Evolutionary conservation across 2,797 vertebrate genomes (phyloP).

Genomic region (Ambastaia sidthimunki): DNA sequence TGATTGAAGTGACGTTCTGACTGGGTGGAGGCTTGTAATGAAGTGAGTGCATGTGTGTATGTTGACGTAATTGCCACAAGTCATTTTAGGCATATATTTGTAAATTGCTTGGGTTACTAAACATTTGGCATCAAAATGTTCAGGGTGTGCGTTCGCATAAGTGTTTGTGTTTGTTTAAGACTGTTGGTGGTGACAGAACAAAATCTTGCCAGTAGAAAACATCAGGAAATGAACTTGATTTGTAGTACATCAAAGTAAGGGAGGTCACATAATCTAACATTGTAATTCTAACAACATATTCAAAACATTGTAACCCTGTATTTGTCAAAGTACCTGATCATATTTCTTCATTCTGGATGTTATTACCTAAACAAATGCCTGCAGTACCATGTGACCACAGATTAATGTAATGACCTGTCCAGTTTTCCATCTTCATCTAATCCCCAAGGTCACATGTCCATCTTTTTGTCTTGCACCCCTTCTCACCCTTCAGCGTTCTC

Average conservation of each 20-base stretch:
- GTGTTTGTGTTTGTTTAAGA: neutral
- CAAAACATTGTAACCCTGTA: neutral
- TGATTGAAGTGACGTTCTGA: slow-evolving; percentile 80
- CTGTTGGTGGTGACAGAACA: slow-evolving; percentile 5
- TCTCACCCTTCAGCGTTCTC: slow-evolving; percentile 90
- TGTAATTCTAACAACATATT: neutral
- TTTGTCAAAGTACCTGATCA: slow-evolving; percentile 28
- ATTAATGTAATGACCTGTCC: slow-evolving; percentile 84
- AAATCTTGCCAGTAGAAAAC: slow-evolving; percentile 52
- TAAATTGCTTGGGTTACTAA: slow-evolving; percentile 3
- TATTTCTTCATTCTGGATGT: slow-evolving; percentile 46
- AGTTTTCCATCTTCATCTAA: slow-evolving; percentile 83
- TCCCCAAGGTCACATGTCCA: slow-evolving; percentile 83
- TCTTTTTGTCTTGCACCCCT: slow-evolving; percentile 61
- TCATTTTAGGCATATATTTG: neutral
- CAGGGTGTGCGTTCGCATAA: neutral
- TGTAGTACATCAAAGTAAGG: neutral
- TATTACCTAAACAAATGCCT: slow-evolving; percentile 51
- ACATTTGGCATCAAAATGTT: neutral
- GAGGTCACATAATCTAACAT: slow-evolving; percentile 26
- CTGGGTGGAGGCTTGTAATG: slow-evolving; percentile 75
- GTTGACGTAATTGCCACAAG: neutral
- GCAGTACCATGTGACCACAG: slow-evolving; percentile 61
- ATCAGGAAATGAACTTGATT: slow-evolving; percentile 75
- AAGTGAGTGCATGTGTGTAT: slow-evolving; percentile 66